Conservation (phyloP, 2,113 vertebrate genomes). For the Dryoscopus gambensis region DNA sequence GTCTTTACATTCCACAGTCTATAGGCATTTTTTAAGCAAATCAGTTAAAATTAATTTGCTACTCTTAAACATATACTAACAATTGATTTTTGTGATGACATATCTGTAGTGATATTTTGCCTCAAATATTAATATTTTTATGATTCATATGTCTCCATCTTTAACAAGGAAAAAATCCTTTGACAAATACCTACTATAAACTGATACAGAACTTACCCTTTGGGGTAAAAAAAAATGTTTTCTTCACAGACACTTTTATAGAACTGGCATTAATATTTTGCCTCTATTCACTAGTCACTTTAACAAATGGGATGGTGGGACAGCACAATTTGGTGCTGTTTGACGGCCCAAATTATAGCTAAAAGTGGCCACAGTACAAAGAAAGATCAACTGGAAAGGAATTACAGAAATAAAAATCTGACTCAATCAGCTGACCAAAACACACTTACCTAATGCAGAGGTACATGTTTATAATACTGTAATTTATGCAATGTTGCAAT, state of each 20-base stretch:
- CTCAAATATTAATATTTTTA: background rate
- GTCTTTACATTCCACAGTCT: background rate
- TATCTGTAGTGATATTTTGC: background rate
- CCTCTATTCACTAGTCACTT: background rate
- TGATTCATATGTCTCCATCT: background rate
- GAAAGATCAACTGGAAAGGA: conserved; percentile 48
- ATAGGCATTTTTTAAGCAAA: background rate
- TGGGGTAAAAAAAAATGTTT: background rate
- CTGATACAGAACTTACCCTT: background rate
- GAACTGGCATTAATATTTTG: conserved; percentile 37
- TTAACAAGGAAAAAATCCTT: background rate
- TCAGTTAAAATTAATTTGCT: background rate
- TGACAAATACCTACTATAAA: background rate
- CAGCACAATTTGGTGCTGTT: conserved; percentile 25
- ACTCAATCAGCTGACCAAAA: conserved; percentile 67
- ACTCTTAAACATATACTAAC: background rate
- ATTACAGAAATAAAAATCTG: conserved; percentile 32
- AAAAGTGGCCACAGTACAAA: conserved; percentile 38
- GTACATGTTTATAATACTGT: conserved; percentile 50
- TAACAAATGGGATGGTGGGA: conserved; percentile 9
- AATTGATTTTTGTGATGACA: background rate
- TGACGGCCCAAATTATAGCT: conserved; percentile 39
- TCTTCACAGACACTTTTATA: background rate
- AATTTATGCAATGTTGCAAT: conserved; percentile 58
- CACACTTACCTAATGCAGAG: conserved; percentile 43